Conservation (phyloP, 2,797 vertebrate species). For the Dryobates pubescens region DNA sequence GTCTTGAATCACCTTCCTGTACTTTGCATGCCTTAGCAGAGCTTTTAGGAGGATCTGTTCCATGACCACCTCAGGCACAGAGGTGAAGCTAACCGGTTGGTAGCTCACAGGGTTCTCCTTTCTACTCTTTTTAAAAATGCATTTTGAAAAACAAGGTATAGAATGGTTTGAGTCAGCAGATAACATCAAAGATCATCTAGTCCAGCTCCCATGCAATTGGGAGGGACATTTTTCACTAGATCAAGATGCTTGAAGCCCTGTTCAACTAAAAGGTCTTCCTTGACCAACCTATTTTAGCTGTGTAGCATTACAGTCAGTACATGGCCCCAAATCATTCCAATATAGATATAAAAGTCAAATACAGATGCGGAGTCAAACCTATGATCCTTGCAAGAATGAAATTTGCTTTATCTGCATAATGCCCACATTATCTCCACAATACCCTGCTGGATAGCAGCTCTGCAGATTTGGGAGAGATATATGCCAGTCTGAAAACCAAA, state of each 20-base stretch:
- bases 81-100: neutral
- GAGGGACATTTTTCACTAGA: neutral
- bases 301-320: neutral
- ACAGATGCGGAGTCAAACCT: neutral
- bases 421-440: neutral
- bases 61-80: neutral
- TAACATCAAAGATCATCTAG: neutral
- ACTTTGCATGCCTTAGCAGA: neutral
- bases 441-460: neutral
- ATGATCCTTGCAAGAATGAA: neutral
- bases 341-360: neutral
- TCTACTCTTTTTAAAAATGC: neutral
- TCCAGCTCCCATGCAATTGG: neutral
- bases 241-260: neutral
- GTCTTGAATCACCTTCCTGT: neutral
- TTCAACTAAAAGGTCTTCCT: neutral
- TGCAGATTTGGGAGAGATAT: neutral
- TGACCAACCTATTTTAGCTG: neutral
- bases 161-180: neutral
- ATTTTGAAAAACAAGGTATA: neutral
- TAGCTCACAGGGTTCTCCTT: neutral
- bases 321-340: neutral
- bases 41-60: neutral
- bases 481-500: neutral
- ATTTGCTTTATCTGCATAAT: neutral